phyloP scores from a whole-genome alignment of 2,113 vertebrate genomes.

The Chunga burmeisteri region DNA sequence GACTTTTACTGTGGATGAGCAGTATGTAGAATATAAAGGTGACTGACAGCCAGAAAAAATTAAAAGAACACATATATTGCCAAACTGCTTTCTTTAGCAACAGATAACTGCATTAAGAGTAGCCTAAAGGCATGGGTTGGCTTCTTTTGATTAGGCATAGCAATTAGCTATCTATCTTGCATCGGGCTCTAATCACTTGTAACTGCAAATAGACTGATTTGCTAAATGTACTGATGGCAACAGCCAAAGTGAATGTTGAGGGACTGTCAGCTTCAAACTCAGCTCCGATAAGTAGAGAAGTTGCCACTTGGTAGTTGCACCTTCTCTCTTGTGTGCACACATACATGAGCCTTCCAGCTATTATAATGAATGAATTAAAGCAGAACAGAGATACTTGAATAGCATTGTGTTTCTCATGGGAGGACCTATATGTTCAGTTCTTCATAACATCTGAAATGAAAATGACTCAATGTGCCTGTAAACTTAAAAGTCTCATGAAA shows the following conservation, averaged over 20 bases:
- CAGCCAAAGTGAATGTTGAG: neutral
- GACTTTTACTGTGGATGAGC: neutral
- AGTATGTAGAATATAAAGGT: neutral
- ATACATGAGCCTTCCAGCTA: neutral
- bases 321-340: neutral
- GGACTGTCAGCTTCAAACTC: neutral
- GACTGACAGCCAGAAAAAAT: neutral
- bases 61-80: neutral
- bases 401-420: neutral
- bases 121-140: neutral
- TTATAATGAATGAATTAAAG: neutral
- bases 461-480: neutral
- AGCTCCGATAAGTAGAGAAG: neutral
- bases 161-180: neutral
- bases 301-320: neutral
- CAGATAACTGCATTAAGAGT: neutral
- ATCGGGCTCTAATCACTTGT: neutral
- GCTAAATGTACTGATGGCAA: neutral
- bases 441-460: neutral
- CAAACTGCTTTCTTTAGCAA: neutral
- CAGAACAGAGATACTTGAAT: neutral
- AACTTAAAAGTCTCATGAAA: neutral
- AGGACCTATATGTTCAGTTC: neutral
- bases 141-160: neutral
- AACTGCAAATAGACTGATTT: neutral